phyloP scores from a whole-genome alignment of 2,888 invertebrate genomes.

The Orthonevra nobilis region DNA sequence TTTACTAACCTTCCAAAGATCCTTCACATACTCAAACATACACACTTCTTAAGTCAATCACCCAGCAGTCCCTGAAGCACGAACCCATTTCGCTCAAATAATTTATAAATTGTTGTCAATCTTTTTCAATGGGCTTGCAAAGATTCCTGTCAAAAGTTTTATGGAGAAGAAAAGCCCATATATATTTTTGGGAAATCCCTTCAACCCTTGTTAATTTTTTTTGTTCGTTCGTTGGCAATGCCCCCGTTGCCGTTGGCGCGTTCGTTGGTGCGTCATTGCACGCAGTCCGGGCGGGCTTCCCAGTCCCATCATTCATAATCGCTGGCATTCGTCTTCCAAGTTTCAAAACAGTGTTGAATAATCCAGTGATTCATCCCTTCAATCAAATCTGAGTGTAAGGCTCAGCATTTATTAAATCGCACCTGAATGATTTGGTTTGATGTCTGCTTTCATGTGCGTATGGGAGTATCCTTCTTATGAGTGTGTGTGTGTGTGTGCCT shows the following conservation, averaged over 20 bases:
- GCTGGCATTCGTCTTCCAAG: conserved; percentile 51
- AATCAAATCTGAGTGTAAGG: conserved; percentile 59
- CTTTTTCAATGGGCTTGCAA: conserved; percentile 8
- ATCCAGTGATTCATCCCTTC: conserved; percentile 66
- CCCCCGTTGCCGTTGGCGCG: not conserved
- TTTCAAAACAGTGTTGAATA: conserved; percentile 60
- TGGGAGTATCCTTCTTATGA: too few relatives aligned
- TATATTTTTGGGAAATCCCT: conserved; percentile 47
- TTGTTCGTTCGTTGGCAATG: conserved; percentile 4
- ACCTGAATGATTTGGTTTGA: conserved; percentile 58
- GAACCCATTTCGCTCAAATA: too few relatives aligned
- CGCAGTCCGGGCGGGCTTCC: conserved; percentile 16
- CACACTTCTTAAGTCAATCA: too few relatives aligned
- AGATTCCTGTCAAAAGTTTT: conserved; percentile 42
- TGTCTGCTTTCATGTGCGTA: not conserved
- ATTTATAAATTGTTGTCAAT: conserved; percentile 30
- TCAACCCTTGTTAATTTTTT: conserved; percentile 42
- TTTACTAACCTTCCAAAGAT: too few relatives aligned
- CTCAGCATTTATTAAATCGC: conserved; percentile 60
- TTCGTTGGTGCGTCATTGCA: too few relatives aligned
- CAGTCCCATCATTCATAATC: conserved; percentile 57
- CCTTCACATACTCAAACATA: too few relatives aligned
- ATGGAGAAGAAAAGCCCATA: conserved; percentile 48
- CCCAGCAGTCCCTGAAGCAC: too few relatives aligned
- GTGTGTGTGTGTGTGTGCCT: conserved; percentile 22